Evolutionary conservation across 2,797 vertebrate species (phyloP).

Genomic region (Florisuga fusca): DNA sequence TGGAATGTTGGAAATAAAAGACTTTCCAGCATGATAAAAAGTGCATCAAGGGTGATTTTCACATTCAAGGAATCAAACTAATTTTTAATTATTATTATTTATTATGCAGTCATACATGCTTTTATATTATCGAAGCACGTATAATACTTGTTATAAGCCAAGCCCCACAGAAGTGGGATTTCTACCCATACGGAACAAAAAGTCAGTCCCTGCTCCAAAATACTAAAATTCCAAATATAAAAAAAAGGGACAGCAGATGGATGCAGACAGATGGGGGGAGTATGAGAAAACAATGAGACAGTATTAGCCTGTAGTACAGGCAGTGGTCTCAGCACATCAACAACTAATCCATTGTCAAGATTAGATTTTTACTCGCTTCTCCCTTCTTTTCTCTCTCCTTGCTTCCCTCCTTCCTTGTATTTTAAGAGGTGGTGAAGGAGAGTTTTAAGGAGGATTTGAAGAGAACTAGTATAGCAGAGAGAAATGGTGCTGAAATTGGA

Average conservation of each 20-base stretch:
- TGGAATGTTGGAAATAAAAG: not conserved
- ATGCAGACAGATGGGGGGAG: conserved; percentile 72
- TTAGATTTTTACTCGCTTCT: conserved; percentile 32
- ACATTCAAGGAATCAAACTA: not conserved
- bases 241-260: conserved; percentile 69
- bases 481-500: not conserved
- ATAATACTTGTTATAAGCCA: not conserved
- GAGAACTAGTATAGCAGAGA: not conserved
- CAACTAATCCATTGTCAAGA: conserved; percentile 42
- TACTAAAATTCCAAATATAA: conserved; percentile 66
- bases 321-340: conserved; percentile 64
- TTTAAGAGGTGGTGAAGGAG: not conserved
- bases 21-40: not conserved
- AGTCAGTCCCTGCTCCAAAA: conserved; percentile 57
- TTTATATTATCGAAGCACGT: not conserved
- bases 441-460: not conserved
- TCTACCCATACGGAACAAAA: conserved; percentile 52
- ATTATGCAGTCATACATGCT: not conserved
- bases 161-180: conserved; percentile 28
- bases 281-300: conserved; percentile 67
- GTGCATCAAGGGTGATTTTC: not conserved
- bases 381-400: not conserved
- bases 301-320: conserved; percentile 61
- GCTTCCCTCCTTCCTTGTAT: not conserved
- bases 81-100: not conserved